A percentile compares a stretch with the other conserved stretches of the same genome.
Conservation (phyloP, 1,140 invertebrate species). For the Cherax quadricarinatus region DNA sequence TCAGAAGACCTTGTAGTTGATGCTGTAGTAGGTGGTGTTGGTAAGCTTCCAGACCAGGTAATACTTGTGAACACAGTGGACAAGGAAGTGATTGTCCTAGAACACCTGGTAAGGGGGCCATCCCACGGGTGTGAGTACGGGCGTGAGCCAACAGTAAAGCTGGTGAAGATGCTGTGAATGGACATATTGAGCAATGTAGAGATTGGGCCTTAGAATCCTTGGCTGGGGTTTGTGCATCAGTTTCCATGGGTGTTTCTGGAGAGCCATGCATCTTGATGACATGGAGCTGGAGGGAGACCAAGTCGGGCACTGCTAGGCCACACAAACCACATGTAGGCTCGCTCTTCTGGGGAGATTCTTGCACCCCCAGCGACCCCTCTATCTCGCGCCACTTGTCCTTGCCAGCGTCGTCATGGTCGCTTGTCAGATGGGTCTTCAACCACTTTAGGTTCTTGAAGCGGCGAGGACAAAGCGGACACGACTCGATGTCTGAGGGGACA, state of each 20-base stretch:
- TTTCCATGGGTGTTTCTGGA: constrained; percentile 59
- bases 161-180: constrained; percentile 58
- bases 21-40: constrained; percentile 82
- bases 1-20: constrained; percentile 80
- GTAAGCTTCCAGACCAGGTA: constrained; percentile 80
- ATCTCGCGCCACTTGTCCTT: constrained; percentile 71
- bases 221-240: background rate
- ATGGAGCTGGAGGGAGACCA: constrained; percentile 80
- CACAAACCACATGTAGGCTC: constrained; percentile 78
- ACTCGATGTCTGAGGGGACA: constrained; percentile 79
- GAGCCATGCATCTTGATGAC: constrained; percentile 79
- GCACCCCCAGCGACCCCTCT: constrained; percentile 28
- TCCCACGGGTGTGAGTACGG: constrained; percentile 57
- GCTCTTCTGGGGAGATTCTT: constrained; percentile 40
- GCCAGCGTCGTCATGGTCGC: constrained; percentile 84
- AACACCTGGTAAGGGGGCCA: constrained; percentile 33
- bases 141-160: constrained; percentile 65
- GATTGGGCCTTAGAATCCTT: constrained; percentile 41
- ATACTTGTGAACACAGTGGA: constrained; percentile 81
- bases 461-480: constrained; percentile 90
- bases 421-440: constrained; percentile 90
- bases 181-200: constrained; percentile 67
- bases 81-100: constrained; percentile 78
- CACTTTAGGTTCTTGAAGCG: constrained; percentile 93
- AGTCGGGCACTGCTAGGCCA: constrained; percentile 78